Evolutionary conservation across 2,797 vertebrate species (phyloP), one percentile per base, ranked within the genome.

Genomic region (Psittacula echo): DNA sequence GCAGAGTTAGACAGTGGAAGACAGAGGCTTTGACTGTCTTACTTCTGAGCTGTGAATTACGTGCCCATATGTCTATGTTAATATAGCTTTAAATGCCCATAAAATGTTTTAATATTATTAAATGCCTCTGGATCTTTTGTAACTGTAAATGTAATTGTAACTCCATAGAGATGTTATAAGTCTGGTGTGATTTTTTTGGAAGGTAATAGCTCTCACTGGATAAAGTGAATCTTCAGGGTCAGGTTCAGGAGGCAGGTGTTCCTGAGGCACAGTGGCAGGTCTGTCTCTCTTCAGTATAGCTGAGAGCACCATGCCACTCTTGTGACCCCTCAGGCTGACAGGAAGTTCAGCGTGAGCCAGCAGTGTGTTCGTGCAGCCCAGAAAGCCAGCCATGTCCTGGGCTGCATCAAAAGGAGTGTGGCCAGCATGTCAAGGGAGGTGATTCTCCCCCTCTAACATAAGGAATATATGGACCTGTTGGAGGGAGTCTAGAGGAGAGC

Each of bases 301-400:
- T 22, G 19, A 34, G 27, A 48, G 48, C 48, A 23, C 39, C 11
- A 1, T 0, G 4, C 18, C 4, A 1, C 11, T 48, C 14, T 21
- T 3, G 3, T 18, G 16, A 12, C n/a, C 8, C 11, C 44, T 58
- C 56, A 5, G 22, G 14, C n/a, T 58, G 56, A 34, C 22, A 34
- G 23, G 32, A n/a, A 56, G 56, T 34, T 34, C 56, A 58, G 4
- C 7, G 12, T 34, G n/a, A 58, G 32, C 32, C 54, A 58, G 54
- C 32, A 34, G 54, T 23, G 32, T 58, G 54, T 34, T 21, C 54
- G 15, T n/a, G 54, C 32, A 34, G 21, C 9, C 22, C 56, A 34
- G n/a, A 23, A 58, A 58, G 56, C 56, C 56, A 34, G 3, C 20
- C 56, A 16, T 34, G n/a, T 58, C 21, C 21, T 34, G 56, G n/a